phyloP scores from a whole-genome alignment of 2,888 invertebrate genomes.

The Drosophila fungiperda region DNA sequence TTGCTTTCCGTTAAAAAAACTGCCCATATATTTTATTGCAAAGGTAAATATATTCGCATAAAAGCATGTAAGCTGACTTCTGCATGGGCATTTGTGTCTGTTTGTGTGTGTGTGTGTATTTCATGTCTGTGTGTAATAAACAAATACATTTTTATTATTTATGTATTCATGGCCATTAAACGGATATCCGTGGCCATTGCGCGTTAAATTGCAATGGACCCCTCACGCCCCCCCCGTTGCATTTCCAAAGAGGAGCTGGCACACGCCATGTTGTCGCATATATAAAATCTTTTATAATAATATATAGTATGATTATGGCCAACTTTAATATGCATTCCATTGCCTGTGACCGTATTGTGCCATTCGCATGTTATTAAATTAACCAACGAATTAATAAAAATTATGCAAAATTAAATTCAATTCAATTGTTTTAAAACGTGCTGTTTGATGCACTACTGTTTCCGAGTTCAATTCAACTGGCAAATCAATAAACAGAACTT shows the following conservation, averaged over 20 bases:
- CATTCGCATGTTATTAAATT: slow-evolving; percentile 50
- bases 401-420: slow-evolving; percentile 41
- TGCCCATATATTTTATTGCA: slow-evolving; percentile 73
- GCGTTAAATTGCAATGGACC: slow-evolving; percentile 74
- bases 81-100: slow-evolving; percentile 25
- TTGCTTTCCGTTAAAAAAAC: slow-evolving; percentile 66
- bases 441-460: background rate
- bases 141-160: slow-evolving; percentile 82
- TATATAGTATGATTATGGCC: slow-evolving; percentile 12
- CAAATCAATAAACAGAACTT: background rate
- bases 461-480: background rate
- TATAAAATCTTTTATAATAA: background rate
- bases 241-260: slow-evolving; percentile 6
- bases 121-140: slow-evolving; percentile 68
- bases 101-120: slow-evolving; percentile 22
- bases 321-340: slow-evolving; percentile 45
- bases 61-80: slow-evolving; percentile 66
- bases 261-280: slow-evolving; percentile 10
- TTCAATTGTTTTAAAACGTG: slow-evolving; percentile 19
- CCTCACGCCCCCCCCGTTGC: slow-evolving; percentile 7
- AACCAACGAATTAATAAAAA: slow-evolving; percentile 55
- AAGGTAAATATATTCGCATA: slow-evolving; percentile 76
- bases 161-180: slow-evolving; percentile 82
- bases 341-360: slow-evolving; percentile 10
- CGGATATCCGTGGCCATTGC: slow-evolving; percentile 78